Conservation (phyloP, 1,140 invertebrate genomes). For the Sycophila sp. region DNA sequence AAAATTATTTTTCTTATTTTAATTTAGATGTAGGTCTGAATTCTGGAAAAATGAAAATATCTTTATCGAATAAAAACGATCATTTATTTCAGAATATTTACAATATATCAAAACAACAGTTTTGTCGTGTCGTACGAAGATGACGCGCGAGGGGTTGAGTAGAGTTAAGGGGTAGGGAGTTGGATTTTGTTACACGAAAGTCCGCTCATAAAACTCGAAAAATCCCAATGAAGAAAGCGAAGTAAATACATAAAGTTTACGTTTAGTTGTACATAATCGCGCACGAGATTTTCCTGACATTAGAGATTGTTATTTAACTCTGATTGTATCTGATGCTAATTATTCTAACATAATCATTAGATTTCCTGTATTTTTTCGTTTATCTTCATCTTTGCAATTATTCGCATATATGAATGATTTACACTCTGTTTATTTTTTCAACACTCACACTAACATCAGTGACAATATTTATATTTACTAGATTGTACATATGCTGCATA, state of each 20-base stretch:
- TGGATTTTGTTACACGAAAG: slow-evolving; percentile 18
- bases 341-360: slow-evolving; percentile 6
- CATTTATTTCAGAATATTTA: slow-evolving; percentile 64
- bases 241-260: slow-evolving; percentile 4
- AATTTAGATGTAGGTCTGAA: neutral
- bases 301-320: slow-evolving; percentile 26
- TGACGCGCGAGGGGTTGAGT: slow-evolving; percentile 33
- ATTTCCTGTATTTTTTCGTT: neutral
- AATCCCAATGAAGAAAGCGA: slow-evolving; percentile 19
- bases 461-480: neutral
- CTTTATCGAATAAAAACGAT: slow-evolving; percentile 61
- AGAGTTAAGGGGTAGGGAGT: neutral
- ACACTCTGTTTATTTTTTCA: neutral
- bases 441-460: neutral
- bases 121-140: slow-evolving; percentile 36
- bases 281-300: neutral
- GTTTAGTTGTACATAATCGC: slow-evolving; percentile 15
- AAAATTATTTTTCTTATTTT: neutral
- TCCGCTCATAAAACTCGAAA: slow-evolving; percentile 44
- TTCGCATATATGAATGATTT: neutral
- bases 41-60: neutral
- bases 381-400: neutral
- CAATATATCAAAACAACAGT: slow-evolving; percentile 62
- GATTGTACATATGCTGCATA: neutral
- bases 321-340: slow-evolving; percentile 20